Conservation (phyloP, 2,113 vertebrate genomes). For the Leuciscus idus region DNA sequence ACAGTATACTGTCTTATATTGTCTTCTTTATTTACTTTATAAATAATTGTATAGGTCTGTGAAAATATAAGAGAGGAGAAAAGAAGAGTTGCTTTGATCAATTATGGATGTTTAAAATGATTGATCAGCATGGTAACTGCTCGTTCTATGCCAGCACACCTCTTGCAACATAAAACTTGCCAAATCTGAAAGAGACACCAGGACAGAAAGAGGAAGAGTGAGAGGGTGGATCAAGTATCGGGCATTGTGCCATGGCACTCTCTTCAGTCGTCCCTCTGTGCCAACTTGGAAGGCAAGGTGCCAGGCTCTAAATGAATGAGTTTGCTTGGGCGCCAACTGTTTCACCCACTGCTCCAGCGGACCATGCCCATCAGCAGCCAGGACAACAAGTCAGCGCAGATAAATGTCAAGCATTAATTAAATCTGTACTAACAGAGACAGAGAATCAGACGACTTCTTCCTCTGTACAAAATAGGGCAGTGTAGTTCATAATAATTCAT, state of each 20-base stretch:
- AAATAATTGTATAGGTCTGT: not conserved
- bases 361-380: conserved; percentile 15
- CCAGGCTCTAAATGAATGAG: conserved; percentile 60
- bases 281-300: conserved; percentile 46
- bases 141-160: not conserved
- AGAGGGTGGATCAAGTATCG: conserved; percentile 38
- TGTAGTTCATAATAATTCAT: not conserved
- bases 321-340: conserved; percentile 51
- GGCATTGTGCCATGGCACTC: conserved; percentile 51
- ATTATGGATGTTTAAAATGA: conserved; percentile 14
- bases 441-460: conserved; percentile 4
- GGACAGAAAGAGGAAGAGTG: conserved; percentile 29
- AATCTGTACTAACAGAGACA: conserved; percentile 24
- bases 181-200: conserved; percentile 15
- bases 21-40: not conserved
- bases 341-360: conserved; percentile 37
- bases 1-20: not conserved
- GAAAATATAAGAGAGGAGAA: not conserved
- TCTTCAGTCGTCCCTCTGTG: conserved; percentile 58
- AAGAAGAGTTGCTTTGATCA: not conserved
- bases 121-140: conserved; percentile 18
- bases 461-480: not conserved
- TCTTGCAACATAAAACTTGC: not conserved
- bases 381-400: conserved; percentile 3
- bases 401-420: conserved; percentile 38